Evolutionary conservation across 2,888 invertebrate genomes (phyloP).

Genomic region (Lissocephala sabroskyi): DNA sequence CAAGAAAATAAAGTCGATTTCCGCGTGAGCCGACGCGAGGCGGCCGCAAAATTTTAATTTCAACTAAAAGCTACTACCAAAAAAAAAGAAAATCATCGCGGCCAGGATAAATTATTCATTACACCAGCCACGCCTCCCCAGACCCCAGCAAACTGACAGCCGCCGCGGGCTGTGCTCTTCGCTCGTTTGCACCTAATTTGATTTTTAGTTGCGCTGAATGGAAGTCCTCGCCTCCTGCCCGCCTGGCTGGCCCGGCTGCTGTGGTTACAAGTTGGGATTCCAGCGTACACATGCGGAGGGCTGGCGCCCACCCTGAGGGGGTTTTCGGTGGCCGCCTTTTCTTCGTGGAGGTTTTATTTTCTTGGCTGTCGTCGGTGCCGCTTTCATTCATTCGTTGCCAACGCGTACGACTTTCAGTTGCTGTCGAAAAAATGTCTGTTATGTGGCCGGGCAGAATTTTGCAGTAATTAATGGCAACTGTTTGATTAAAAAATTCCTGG

Average conservation of each 20-base stretch:
- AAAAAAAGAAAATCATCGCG: conserved; percentile 35
- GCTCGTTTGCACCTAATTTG: conserved; percentile 71
- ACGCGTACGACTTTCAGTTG: conserved; percentile 8
- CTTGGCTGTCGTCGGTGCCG: conserved; percentile 22
- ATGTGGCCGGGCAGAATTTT: conserved; percentile 66
- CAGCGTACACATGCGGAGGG: conserved; percentile 11
- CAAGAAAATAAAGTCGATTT: conserved; percentile 13
- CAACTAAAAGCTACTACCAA: conserved; percentile 57
- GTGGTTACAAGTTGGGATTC: conserved; percentile 32
- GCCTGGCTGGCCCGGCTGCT: conserved; percentile 10
- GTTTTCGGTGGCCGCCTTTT: too few species aligned
- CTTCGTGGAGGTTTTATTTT: conserved; percentile 28
- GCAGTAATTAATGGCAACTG: conserved; percentile 70
- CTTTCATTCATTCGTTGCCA: conserved; percentile 28
- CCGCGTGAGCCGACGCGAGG: conserved; percentile 20
- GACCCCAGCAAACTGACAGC: conserved; percentile 5
- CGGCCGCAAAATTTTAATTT: conserved; percentile 69
- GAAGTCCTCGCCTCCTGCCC: conserved; percentile 12
- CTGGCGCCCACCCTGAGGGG: conserved; percentile 11
- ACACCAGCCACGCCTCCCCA: conserved; percentile 25
- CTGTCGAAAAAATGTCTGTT: conserved; percentile 64
- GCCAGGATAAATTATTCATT: conserved; percentile 69
- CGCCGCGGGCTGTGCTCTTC: conserved; percentile 11
- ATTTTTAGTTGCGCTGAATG: conserved; percentile 67
- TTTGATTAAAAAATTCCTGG: conserved; percentile 71